Evolutionary conservation across 1,140 invertebrate genomes (phyloP).

Genomic region (Heliothis subflexa): DNA sequence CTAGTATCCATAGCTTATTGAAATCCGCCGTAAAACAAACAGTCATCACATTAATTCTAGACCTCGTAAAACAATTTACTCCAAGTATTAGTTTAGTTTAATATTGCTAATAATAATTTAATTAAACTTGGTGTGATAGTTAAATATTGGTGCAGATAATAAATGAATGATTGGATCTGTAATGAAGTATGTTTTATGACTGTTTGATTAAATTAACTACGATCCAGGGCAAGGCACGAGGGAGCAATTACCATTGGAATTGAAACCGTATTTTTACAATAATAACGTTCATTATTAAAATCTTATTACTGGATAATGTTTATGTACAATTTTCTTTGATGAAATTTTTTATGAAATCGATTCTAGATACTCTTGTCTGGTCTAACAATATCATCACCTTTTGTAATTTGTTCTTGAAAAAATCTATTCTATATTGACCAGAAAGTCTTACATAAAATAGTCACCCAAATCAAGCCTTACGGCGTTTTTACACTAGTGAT

Average conservation of each 20-base stretch:
- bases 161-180: constrained; percentile 7
- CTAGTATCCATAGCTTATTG: not conserved
- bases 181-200: constrained; percentile 4
- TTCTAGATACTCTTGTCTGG: too few relatives aligned
- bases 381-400: too few relatives aligned
- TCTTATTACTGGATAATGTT: too few relatives aligned
- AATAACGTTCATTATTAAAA: not conserved
- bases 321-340: too few relatives aligned
- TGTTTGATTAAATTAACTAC: constrained; percentile 23
- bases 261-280: constrained; percentile 7
- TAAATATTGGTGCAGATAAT: constrained; percentile 34
- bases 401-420: too few relatives aligned
- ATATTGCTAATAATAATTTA: not conserved
- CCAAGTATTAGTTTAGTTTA: not conserved
- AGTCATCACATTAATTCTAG: not conserved
- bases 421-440: too few relatives aligned
- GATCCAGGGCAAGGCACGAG: not conserved
- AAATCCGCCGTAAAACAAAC: not conserved
- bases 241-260: not conserved
- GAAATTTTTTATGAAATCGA: too few relatives aligned
- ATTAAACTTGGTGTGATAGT: constrained; percentile 19
- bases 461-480: too few relatives aligned
- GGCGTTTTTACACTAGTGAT: too few relatives aligned
- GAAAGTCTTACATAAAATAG: too few relatives aligned
- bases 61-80: not conserved